A percentile compares a stretch with the other conserved stretches of the same genome.
phyloP scores from a whole-genome alignment of 2,888 invertebrate species.

The Apomyelois bistriatella region DNA sequence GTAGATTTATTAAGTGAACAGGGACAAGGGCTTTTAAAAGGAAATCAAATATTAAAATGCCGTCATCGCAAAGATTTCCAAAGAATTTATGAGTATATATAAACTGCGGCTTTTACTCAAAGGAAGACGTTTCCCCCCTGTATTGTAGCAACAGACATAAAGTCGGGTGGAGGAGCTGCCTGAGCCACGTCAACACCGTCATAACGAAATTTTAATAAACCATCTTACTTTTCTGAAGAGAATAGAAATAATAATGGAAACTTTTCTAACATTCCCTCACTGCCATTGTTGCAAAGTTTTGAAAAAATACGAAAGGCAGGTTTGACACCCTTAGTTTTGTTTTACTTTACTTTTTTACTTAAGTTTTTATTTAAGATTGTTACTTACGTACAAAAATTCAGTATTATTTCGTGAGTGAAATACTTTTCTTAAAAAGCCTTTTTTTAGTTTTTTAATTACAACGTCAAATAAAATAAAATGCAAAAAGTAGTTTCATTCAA shows the following conservation, averaged over 20 bases:
- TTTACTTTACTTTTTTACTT: no score
- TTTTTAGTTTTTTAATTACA: constrained; percentile 54
- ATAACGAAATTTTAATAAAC: constrained; percentile 70
- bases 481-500: constrained; percentile 33
- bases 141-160: constrained; percentile 30
- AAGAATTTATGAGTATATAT: constrained; percentile 65
- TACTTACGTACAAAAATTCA: constrained; percentile 30
- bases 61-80: constrained; percentile 59
- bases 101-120: constrained; percentile 50
- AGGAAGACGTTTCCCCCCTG: constrained; percentile 40
- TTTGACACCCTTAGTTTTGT: no score
- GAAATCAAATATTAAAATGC: constrained; percentile 74
- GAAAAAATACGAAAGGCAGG: constrained; percentile 34
- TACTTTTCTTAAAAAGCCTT: constrained; percentile 29
- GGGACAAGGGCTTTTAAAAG: constrained; percentile 50
- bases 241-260: constrained; percentile 46
- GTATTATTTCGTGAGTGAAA: background rate
- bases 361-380: no score
- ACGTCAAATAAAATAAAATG: constrained; percentile 37
- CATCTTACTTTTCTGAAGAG: constrained; percentile 41
- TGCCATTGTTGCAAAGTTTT: constrained; percentile 48
- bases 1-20: constrained; percentile 37
- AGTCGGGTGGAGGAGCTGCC: constrained; percentile 27
- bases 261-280: constrained; percentile 42
- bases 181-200: constrained; percentile 47